These are phyloP conservation scores for Trichogramma dendrolimi DNA, from an alignment of 2,888 invertebrate species.

Conservation along the genomic window DNA sequence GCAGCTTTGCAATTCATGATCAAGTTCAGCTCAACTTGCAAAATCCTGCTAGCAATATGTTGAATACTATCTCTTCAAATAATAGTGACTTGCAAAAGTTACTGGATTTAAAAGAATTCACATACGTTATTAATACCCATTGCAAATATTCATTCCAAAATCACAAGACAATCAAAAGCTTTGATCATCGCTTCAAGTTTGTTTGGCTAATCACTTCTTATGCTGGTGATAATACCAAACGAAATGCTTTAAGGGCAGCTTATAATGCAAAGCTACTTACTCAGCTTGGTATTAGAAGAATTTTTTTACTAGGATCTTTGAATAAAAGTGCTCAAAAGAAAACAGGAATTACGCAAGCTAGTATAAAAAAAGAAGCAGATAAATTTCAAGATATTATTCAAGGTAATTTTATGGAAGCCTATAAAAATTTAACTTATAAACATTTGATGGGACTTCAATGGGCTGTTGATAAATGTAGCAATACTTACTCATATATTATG, in stretches of 20 bases:
- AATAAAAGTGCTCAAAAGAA: conserved; percentile 51
- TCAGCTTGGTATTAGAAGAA: conserved; percentile 59
- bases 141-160: conserved; percentile 13
- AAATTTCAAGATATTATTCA: conserved; percentile 69
- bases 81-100: background rate
- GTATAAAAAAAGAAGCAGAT: conserved; percentile 58
- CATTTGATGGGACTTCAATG: conserved; percentile 78
- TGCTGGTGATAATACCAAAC: conserved; percentile 66
- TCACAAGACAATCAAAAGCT: conserved; percentile 4
- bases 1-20: too few species aligned
- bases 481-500: conserved; percentile 60
- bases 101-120: conserved; percentile 13
- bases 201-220: conserved; percentile 69
- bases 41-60: too few species aligned
- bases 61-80: too few species aligned
- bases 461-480: conserved; percentile 62
- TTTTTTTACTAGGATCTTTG: conserved; percentile 67
- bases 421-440: conserved; percentile 76
- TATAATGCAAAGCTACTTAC: conserved; percentile 59
- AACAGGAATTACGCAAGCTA: conserved; percentile 56
- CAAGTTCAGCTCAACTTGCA: too few species aligned
- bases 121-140: conserved; percentile 16
- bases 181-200: conserved; percentile 11
- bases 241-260: conserved; percentile 68
- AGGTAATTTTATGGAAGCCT: conserved; percentile 73